A percentile compares a stretch with the other conserved stretches of the same genome.
These are phyloP conservation scores for Hassar affinis DNA, from an alignment of 2,113 vertebrate genomes.

Conservation along the genomic window DNA sequence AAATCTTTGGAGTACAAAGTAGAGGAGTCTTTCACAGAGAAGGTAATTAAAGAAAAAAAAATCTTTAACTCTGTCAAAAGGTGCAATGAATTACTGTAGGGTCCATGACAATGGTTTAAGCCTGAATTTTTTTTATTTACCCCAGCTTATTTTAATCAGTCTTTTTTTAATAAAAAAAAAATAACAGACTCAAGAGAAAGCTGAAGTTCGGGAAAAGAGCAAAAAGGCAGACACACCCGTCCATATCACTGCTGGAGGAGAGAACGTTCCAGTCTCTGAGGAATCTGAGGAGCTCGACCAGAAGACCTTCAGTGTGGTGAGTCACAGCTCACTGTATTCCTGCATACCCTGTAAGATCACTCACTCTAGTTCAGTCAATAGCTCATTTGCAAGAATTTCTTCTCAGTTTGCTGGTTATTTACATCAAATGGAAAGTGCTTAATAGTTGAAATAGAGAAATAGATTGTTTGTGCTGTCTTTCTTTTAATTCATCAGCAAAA, in stretches of 20 bases:
- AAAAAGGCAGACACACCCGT: slow-evolving; percentile 87
- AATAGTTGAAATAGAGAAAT: no score
- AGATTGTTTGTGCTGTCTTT: background rate
- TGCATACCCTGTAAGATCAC: background rate
- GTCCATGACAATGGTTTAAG: background rate
- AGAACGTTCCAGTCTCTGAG: slow-evolving; percentile 82
- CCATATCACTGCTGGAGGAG: slow-evolving; percentile 84
- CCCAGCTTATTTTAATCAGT: background rate
- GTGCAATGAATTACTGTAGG: background rate
- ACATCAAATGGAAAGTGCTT: background rate
- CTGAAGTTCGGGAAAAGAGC: slow-evolving; percentile 80
- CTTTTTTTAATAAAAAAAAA: background rate
- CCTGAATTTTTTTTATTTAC: background rate
- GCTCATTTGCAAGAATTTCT: background rate
- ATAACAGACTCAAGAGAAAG: slow-evolving; percentile 79
- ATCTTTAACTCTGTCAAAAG: background rate
- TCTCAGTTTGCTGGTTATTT: no score
- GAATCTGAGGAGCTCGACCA: slow-evolving; percentile 97
- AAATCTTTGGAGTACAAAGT: slow-evolving; percentile 82
- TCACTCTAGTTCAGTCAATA: background rate
- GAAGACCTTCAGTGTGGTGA: slow-evolving; percentile 96
- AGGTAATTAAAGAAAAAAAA: slow-evolving; percentile 57
- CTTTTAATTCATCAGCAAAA: background rate
- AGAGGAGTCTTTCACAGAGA: slow-evolving; percentile 82
- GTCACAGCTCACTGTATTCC: slow-evolving; percentile 43